A percentile compares a stretch with the other conserved stretches of the same genome.
Evolutionary conservation across 53 echinoderm and acorn worm genomes (phyloP).

Genomic region (Stichopus horrens): DNA sequence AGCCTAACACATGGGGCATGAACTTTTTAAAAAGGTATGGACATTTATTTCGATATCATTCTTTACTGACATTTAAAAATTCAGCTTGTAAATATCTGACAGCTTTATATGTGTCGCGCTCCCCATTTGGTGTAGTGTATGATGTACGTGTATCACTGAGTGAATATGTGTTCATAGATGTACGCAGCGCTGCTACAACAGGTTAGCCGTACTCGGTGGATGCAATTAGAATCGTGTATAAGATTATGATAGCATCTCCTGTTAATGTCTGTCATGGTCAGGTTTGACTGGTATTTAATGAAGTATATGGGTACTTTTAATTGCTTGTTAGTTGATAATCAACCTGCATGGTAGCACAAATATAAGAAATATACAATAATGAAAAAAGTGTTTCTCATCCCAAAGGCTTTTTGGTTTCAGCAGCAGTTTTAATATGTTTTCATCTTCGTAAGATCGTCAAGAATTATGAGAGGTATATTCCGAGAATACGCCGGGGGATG

Average conservation of each 20-base stretch:
- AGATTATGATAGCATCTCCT: background rate
- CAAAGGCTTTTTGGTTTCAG: too few relatives aligned
- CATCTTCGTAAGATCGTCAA: too few relatives aligned
- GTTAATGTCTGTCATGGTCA: too few relatives aligned
- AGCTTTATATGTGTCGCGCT: background rate
- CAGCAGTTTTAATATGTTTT: too few relatives aligned
- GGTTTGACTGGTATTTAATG: too few relatives aligned
- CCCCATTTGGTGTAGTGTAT: background rate
- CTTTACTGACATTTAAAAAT: conserved; percentile 3
- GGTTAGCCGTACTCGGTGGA: conserved; percentile 14
- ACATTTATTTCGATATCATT: conserved; percentile 1
- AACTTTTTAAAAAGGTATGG: conserved; percentile 52
- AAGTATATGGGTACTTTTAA: background rate
- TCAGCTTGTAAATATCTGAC: background rate
- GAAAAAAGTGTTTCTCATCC: too few relatives aligned
- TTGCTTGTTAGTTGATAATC: background rate
- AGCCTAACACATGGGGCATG: conserved; percentile 48
- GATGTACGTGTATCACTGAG: background rate
- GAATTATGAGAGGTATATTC: too few relatives aligned
- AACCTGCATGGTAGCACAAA: background rate
- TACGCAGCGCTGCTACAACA: conserved; percentile 13
- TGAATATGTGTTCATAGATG: background rate
- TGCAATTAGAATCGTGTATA: conserved; percentile 19
- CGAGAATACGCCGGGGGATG: too few relatives aligned
- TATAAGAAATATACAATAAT: too few relatives aligned